phyloP scores from a whole-genome alignment of 1,140 invertebrate species.

The Triops longicaudatus region DNA sequence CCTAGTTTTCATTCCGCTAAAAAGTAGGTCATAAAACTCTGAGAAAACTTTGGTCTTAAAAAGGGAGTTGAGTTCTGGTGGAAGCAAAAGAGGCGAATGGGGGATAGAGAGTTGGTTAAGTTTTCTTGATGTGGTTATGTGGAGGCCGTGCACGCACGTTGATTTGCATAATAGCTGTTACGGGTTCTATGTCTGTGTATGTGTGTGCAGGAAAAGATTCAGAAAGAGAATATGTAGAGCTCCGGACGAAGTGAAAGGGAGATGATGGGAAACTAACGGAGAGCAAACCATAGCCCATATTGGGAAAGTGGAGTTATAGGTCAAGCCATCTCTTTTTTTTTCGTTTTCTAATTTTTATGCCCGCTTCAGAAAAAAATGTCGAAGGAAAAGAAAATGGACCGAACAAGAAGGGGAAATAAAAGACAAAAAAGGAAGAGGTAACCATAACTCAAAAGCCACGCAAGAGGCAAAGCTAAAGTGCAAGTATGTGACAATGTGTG shows the following conservation, averaged over 20 bases:
- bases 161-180: background rate
- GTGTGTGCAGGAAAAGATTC: slow-evolving; percentile 1
- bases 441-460: background rate
- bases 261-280: background rate
- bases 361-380: too few relatives aligned
- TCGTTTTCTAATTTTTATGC: background rate
- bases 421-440: background rate
- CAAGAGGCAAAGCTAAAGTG: background rate
- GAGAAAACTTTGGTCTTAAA: background rate
- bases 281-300: background rate
- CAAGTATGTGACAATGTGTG: slow-evolving; percentile 2
- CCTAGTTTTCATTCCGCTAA: background rate
- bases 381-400: too few relatives aligned
- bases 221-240: background rate
- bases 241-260: background rate
- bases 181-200: background rate
- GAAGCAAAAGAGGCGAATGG: background rate
- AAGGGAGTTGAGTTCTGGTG: background rate
- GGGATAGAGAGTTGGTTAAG: background rate
- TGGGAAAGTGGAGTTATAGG: slow-evolving; percentile 11
- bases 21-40: background rate
- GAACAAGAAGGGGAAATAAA: background rate
- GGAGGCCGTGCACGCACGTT: slow-evolving; percentile 2
- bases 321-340: background rate
- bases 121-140: background rate